Evolutionary conservation across 1,140 invertebrate genomes (phyloP), one percentile per base, ranked within the genome.

Genomic region (Cydia fagiglandana): DNA sequence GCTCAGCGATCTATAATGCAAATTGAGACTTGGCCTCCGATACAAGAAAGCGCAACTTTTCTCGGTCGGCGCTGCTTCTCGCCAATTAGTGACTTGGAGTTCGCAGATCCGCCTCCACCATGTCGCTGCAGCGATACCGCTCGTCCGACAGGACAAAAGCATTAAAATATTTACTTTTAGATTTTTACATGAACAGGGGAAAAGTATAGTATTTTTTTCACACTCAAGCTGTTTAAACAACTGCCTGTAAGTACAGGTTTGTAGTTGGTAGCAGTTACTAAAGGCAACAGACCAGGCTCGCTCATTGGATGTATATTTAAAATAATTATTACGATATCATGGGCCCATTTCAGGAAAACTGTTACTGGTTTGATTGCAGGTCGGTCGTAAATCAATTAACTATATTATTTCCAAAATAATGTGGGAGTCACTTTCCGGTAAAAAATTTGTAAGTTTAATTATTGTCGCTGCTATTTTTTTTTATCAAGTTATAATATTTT

Each of bases 171-270:
- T 45, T 45, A 45, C 12, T 47, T 47, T 47, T 47, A 47, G 12
- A 47, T 12, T 12, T 45, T 12, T 6, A 45, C 45, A 13, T 47
- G 45, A 47, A 47, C 13, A 47, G 1, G 13, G 50, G 15, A 53
- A 15, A 53, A 15, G 15, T 53, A 7, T 17, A 50, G 9, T 50
- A n/a, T n/a, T n/a, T n/a, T n/a, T n/a, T n/a, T n/a, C n/a, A n/a
- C n/a, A n/a, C n/a, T n/a, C n/a, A 2, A 56, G 6, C 15, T 6
- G 34, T 68, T 10, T 30, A 9, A 15, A 17, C 28, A 41, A 70
- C n/a, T 45, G 66, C 45, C 66, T 70, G 66, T 41, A 41, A 70
- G 66, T 41, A 70, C 24, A 70, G n/a, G 34, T 70, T 70, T 70
- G 66, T 70, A 70, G 66, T 45, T 38, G 15, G 66, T 70, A 41